Percentiles rank a stretch among this genome's conserved stretches.
These are phyloP conservation scores for Hydrotaea cyrtoneurina DNA, from an alignment of 2,888 invertebrate genomes.

Conservation along the genomic window DNA sequence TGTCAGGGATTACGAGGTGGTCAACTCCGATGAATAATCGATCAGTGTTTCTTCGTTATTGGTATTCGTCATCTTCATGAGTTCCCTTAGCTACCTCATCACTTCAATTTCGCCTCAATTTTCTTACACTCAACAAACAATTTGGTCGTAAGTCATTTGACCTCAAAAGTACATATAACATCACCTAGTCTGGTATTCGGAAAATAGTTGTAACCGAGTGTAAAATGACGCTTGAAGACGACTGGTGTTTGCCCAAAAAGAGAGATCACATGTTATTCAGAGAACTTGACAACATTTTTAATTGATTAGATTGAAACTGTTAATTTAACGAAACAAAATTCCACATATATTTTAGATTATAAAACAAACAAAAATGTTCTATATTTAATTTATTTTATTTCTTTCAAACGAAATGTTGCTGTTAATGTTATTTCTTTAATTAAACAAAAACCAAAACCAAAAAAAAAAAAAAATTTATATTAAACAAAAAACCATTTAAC, in stretches of 20 bases:
- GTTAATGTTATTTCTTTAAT: conserved; percentile 64
- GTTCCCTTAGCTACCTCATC: no score
- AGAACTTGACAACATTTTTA: conserved; percentile 42
- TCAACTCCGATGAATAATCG: no score
- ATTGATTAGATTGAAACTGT: background rate
- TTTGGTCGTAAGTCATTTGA: background rate
- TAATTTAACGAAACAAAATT: conserved; percentile 2
- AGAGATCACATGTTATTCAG: conserved; percentile 54
- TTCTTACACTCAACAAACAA: background rate
- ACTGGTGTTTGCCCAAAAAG: background rate
- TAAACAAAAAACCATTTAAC: background rate
- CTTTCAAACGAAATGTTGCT: conserved; percentile 37
- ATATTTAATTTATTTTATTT: conserved; percentile 34
- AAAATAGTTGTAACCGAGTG: no score
- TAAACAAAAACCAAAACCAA: conserved; percentile 41
- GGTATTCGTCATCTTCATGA: no score
- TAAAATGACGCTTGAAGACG: background rate
- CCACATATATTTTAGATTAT: conserved; percentile 29
- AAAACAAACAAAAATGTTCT: background rate
- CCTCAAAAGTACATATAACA: conserved; percentile 22
- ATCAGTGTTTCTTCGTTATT: no score
- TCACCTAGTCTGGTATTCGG: background rate
- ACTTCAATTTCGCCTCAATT: no score
- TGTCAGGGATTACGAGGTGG: no score
- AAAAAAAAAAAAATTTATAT: conserved; percentile 7